Base-by-base conservation (phyloP, 1,140 invertebrate species). In the Drosophila gunungcola region DNA sequence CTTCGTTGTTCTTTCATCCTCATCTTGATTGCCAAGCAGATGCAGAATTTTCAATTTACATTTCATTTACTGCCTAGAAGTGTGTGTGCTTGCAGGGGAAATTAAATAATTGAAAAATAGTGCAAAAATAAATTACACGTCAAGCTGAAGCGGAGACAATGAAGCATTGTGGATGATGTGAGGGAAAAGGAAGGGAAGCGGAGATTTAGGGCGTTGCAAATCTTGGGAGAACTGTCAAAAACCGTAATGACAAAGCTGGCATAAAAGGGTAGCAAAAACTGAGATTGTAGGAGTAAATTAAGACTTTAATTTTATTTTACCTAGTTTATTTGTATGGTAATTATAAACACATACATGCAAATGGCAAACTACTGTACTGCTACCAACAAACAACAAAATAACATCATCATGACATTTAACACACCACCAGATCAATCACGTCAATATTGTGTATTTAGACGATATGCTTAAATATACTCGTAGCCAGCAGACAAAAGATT, bases 21-120 rank as follows among this genome's bases (percentile, higher is more conserved):
- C 36, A 74, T 78, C 63, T 68, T 86, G 81, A 85, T 85, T 85
- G 68, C 73, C 48, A 64, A 60, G 67, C 68, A 74, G 51, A 49
- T 73, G 73, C 67, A 81, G 64, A 81, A 62, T 85, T 86, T 86
- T 78, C 73, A 81, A 85, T 85, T 85, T 86, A 81, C 82, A 85
- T 85, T 86, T 86, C 68, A 81, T 77, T 80, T 49, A 72, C 38
- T 63, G 51, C 41, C 45, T 74, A 32, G 46, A 41, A 65, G 72
- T 39, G 38, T 4, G 32, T 62, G 58, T 51, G 60, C 57, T 46
- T 32, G 72, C n/a, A 62, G 16, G 77, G 73, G 55, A 77, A 77
- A 78, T 77, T 77, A 72, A 72, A 70, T 72, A 72, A 72, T 72
- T 72, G 65, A 72, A 72, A 72, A 72, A 72, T 72, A 70, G 68